Percentiles rank a stretch among this genome's conserved stretches.
These are phyloP conservation scores for Lagorchestes hirsutus DNA, from an alignment of 2,797 vertebrate genomes.

Conservation along the genomic window DNA sequence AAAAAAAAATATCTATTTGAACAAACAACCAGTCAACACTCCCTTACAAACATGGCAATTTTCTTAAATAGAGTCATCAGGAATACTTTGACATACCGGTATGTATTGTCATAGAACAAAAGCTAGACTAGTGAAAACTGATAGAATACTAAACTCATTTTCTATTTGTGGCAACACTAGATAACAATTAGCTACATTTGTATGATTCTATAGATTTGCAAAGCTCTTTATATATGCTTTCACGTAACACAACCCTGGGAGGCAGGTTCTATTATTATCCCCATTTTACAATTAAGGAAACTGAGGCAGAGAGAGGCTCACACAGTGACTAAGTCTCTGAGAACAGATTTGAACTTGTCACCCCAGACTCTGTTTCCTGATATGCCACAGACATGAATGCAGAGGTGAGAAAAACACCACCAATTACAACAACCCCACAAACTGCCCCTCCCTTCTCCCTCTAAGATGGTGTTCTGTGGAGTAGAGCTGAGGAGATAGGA, in stretches of 20 bases:
- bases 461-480: rapidly evolving
- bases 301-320: neutral
- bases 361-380: neutral
- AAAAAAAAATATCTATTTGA: too few relatives aligned
- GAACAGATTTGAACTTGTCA: neutral
- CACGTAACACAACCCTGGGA: neutral
- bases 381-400: neutral
- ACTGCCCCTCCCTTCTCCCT: neutral
- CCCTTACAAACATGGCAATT: too few relatives aligned
- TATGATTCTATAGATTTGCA: neutral
- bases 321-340: neutral
- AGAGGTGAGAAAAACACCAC: neutral
- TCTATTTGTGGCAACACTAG: neutral
- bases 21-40: too few relatives aligned
- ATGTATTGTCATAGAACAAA: neutral
- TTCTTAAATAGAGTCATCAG: too few relatives aligned
- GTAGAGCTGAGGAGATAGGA: neutral
- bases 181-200: neutral
- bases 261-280: neutral
- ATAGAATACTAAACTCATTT: neutral
- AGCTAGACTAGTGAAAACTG: neutral
- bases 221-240: neutral
- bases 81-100: neutral
- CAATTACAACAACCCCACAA: neutral
- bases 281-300: neutral